These are phyloP conservation scores for Lophius piscatorius DNA, from an alignment of 2,113 vertebrate species.

Conservation along the genomic window DNA sequence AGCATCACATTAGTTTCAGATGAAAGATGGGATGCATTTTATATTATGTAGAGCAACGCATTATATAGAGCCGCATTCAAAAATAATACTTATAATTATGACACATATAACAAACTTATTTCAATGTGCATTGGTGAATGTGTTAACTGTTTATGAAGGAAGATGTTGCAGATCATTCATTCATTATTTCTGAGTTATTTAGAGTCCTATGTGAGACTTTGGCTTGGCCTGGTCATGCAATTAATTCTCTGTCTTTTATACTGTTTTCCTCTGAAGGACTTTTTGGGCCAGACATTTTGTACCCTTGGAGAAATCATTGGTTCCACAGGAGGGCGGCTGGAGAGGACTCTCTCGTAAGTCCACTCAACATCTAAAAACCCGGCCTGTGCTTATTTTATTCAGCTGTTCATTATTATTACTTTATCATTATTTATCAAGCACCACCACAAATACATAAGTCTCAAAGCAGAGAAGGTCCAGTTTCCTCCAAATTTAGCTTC, in stretches of 20 bases:
- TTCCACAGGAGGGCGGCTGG: slow-evolving; percentile 76
- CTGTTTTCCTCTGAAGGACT: slow-evolving; percentile 65
- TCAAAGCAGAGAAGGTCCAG: too few species aligned
- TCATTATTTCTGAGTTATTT: not conserved
- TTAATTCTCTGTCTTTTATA: slow-evolving; percentile 19
- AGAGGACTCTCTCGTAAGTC: slow-evolving; percentile 82
- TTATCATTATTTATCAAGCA: too few species aligned
- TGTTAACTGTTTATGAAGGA: slow-evolving; percentile 8
- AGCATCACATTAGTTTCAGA: too few species aligned
- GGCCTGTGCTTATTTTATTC: not conserved
- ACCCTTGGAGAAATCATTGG: slow-evolving; percentile 85
- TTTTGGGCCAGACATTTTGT: slow-evolving; percentile 84
- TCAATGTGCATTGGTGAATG: too few species aligned
- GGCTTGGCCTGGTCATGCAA: not conserved
- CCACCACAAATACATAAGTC: too few species aligned
- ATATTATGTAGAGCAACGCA: too few species aligned
- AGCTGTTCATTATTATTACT: not conserved
- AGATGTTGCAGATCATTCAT: not conserved
- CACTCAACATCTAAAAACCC: not conserved
- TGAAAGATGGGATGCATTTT: too few species aligned
- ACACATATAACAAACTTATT: too few species aligned
- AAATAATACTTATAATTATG: too few species aligned
- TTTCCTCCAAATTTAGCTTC: too few species aligned
- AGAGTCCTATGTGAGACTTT: not conserved
- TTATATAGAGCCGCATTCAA: too few species aligned